Percentiles rank a stretch among this genome's conserved stretches.
phyloP scores from a whole-genome alignment of 2,888 invertebrate species.

The Drosophila testacea region DNA sequence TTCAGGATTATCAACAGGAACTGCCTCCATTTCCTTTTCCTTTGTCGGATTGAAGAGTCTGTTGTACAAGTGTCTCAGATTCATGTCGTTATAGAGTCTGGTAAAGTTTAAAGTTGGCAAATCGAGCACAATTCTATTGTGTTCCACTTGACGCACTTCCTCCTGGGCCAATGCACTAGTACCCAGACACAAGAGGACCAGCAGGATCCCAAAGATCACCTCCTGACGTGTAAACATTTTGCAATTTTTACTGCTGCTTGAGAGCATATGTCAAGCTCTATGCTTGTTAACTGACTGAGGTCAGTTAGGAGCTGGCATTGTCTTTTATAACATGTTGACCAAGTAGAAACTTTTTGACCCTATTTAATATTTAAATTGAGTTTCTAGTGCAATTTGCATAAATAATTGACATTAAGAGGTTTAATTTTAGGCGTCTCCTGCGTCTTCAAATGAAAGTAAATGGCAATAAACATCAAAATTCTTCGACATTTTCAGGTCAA shows the following conservation, averaged over 20 bases:
- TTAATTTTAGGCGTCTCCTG: constrained; percentile 4
- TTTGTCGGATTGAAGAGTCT: constrained; percentile 10
- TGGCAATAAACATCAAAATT: not conserved
- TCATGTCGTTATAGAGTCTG: constrained; percentile 18
- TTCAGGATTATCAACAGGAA: not conserved
- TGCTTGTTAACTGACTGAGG: constrained; percentile 20
- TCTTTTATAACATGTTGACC: constrained; percentile 22
- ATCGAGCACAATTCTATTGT: constrained; percentile 6
- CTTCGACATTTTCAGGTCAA: not conserved
- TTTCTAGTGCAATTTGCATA: constrained; percentile 29
- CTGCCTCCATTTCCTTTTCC: not conserved
- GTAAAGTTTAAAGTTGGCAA: constrained; percentile 20
- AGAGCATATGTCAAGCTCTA: not conserved
- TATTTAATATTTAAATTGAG: constrained; percentile 16
- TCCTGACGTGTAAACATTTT: not conserved
- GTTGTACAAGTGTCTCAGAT: constrained; percentile 9
- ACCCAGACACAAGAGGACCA: not conserved
- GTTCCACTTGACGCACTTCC: not conserved
- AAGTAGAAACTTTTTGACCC: constrained; percentile 1
- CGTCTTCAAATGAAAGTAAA: constrained; percentile 11
- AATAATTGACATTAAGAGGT: constrained; percentile 7
- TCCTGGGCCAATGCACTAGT: not conserved
- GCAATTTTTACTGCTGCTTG: not conserved
- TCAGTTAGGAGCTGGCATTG: constrained; percentile 5
- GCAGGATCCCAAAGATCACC: not conserved